Conservation (phyloP, 2,113 vertebrate species). For the Nestor notabilis region DNA sequence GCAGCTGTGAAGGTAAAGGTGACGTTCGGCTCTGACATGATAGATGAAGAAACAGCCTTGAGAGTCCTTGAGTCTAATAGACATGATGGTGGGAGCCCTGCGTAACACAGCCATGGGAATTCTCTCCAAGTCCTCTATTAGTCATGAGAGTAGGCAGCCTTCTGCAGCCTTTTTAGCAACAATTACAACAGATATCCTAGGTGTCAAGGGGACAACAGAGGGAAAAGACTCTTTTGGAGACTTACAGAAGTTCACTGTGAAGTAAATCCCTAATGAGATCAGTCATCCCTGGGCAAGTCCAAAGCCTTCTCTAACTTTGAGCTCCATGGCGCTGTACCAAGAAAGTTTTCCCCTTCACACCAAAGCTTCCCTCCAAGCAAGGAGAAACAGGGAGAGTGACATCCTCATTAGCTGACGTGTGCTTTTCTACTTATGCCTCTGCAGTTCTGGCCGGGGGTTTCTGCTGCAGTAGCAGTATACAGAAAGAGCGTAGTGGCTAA, state of each 20-base stretch:
- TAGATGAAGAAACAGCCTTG: neutral
- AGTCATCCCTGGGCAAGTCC: neutral
- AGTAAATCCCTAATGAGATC: neutral
- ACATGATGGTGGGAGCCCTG: neutral
- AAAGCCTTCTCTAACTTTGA: neutral
- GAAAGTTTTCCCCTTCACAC: neutral
- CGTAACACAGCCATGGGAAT: accelerated
- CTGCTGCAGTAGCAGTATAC: neutral
- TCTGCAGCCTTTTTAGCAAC: neutral
- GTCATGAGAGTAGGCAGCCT: neutral
- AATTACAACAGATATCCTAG: neutral
- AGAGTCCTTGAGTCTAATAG: neutral
- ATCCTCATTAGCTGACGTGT: neutral
- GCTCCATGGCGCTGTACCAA: neutral
- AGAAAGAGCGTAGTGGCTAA: neutral
- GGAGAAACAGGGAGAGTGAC: neutral
- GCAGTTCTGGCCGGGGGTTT: neutral
- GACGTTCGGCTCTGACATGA: neutral
- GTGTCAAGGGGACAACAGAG: neutral
- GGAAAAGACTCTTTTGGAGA: neutral
- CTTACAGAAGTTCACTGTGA: neutral
- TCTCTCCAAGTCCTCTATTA: neutral
- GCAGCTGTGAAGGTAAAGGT: neutral
- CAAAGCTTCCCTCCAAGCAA: neutral
- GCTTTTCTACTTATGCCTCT: neutral